Evolutionary conservation across 1,140 invertebrate genomes (phyloP).

Genomic region (Cotesia glomerata): DNA sequence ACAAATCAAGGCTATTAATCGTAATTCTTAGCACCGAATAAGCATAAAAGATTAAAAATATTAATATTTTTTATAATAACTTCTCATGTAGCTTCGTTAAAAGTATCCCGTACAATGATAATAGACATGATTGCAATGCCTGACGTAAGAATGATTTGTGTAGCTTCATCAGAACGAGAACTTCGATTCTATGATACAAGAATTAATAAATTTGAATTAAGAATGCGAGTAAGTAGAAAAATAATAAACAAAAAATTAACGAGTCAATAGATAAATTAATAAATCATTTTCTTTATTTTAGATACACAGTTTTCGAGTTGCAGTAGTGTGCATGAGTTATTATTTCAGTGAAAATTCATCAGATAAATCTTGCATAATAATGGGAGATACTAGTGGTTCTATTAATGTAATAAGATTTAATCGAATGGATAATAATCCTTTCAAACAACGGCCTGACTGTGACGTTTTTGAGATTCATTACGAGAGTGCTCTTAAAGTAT

Average conservation of each 20-base stretch:
- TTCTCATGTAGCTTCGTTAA: conserved; percentile 54
- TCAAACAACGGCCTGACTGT: conserved; percentile 67
- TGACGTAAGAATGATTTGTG: conserved; percentile 73
- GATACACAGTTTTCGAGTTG: conserved; percentile 49
- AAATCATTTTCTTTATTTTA: conserved; percentile 48
- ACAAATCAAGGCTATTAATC: conserved; percentile 66
- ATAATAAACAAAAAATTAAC: conserved; percentile 12
- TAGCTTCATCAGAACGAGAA: conserved; percentile 72
- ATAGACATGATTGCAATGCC: conserved; percentile 72
- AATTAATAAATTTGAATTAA: conserved; percentile 71
- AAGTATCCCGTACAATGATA: conserved; percentile 69
- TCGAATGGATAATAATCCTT: conserved; percentile 68
- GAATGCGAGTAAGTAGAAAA: conserved; percentile 56
- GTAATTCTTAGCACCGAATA: conserved; percentile 53
- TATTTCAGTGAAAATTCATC: conserved; percentile 66
- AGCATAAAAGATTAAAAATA: background rate
- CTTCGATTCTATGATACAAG: conserved; percentile 76
- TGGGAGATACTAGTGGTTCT: conserved; percentile 72
- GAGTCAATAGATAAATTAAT: conserved; percentile 5
- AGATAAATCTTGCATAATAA: conserved; percentile 68
- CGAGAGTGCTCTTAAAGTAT: conserved; percentile 63
- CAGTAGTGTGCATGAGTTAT: conserved; percentile 67
- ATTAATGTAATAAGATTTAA: conserved; percentile 69
- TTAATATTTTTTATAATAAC: conserved; percentile 21
- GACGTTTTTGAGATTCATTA: conserved; percentile 67